These are phyloP conservation scores for Scartelaos histophorus DNA, from an alignment of 2,113 vertebrate species.

Conservation along the genomic window DNA sequence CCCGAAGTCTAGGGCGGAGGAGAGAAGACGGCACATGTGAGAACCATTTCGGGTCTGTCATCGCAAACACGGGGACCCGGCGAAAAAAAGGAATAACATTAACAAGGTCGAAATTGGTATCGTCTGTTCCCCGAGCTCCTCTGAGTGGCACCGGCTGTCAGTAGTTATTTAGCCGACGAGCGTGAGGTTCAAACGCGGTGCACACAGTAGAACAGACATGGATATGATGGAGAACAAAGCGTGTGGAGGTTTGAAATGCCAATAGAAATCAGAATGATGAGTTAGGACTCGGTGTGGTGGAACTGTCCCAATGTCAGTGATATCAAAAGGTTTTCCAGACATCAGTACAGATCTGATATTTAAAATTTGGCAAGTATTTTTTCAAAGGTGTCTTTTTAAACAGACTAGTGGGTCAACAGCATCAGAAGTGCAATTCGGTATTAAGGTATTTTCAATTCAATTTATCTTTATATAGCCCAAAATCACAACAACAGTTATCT, in stretches of 20 bases:
- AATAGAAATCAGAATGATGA: conserved; percentile 24
- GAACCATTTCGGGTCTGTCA: conserved; percentile 69
- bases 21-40: conserved; percentile 50
- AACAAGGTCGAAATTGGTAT: conserved; percentile 62
- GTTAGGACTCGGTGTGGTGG: conserved; percentile 15
- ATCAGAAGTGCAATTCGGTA: too few relatives aligned
- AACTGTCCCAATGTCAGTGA: too few relatives aligned
- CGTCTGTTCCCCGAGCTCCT: conserved; percentile 63
- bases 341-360: too few relatives aligned
- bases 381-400: too few relatives aligned
- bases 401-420: too few relatives aligned
- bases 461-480: too few relatives aligned
- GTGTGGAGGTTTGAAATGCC: conserved; percentile 31
- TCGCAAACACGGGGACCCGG: conserved; percentile 41
- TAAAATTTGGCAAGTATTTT: too few relatives aligned
- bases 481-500: too few relatives aligned
- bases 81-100: conserved; percentile 35
- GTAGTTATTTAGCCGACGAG: conserved; percentile 53
- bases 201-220: conserved; percentile 18
- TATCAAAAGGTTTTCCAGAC: too few relatives aligned
- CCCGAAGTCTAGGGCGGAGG: conserved; percentile 19
- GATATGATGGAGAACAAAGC: conserved; percentile 52
- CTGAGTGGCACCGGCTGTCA: conserved; percentile 66
- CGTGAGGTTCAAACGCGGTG: conserved; percentile 28
- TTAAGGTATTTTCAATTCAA: too few relatives aligned